A percentile compares a stretch with the other conserved stretches of the same genome.
phyloP scores from a whole-genome alignment of 2,888 invertebrate species.

The Furcula furcula region DNA sequence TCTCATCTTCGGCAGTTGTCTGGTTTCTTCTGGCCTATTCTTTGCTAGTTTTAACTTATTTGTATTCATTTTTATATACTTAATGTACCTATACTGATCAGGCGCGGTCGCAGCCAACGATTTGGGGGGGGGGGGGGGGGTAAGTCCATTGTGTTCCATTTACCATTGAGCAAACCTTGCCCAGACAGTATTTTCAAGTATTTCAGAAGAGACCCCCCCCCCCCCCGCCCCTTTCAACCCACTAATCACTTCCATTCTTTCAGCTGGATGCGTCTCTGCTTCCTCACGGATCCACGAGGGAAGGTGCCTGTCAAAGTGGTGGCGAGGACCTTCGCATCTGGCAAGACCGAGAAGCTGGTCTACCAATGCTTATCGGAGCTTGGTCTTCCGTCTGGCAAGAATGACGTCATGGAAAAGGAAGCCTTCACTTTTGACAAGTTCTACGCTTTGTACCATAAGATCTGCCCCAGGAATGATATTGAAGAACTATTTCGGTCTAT shows the following conservation, averaged over 20 bases:
- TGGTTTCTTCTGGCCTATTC: too few relatives aligned
- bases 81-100: too few relatives aligned
- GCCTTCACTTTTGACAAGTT: conserved; percentile 99
- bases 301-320: conserved; percentile 98
- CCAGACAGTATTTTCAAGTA: too few relatives aligned
- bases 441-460: conserved; percentile 98
- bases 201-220: too few relatives aligned
- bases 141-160: too few relatives aligned
- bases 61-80: too few relatives aligned
- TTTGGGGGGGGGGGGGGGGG: too few relatives aligned
- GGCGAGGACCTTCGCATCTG: conserved; percentile 99
- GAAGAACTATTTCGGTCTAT: conserved; percentile 98
- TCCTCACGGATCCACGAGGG: conserved; percentile 95
- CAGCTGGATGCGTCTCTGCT: conserved; percentile 99
- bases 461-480: conserved; percentile 99
- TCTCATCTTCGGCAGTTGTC: too few relatives aligned
- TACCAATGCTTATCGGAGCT: conserved; percentile 98
- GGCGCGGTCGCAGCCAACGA: too few relatives aligned
- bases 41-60: too few relatives aligned
- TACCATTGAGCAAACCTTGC: too few relatives aligned
- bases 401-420: conserved; percentile 96
- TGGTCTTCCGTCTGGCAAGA: conserved; percentile 96
- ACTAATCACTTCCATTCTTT: conserved; percentile 47
- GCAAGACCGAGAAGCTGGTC: conserved; percentile 98
- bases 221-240: background rate